Percentiles rank a stretch among this genome's conserved stretches.
phyloP scores from a whole-genome alignment of 1,140 invertebrate species.

The Hyles vespertilio region DNA sequence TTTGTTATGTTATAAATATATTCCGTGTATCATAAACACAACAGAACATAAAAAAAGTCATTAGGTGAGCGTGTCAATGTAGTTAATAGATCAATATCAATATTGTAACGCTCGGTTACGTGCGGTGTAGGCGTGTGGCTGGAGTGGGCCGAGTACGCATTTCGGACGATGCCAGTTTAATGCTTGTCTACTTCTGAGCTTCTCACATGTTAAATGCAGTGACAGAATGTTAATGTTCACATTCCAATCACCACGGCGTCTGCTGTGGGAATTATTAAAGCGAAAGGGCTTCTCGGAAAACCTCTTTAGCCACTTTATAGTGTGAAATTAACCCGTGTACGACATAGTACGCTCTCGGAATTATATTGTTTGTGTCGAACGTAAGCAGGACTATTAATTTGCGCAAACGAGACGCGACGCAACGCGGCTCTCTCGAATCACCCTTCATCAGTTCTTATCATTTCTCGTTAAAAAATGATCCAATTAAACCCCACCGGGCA shows the following conservation, averaged over 20 bases:
- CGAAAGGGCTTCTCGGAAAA: conserved; percentile 8
- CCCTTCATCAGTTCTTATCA: conserved; percentile 47
- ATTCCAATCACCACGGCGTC: conserved; percentile 14
- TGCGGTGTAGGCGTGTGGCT: conserved; percentile 8
- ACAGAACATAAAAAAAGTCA: no score
- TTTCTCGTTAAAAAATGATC: conserved; percentile 70
- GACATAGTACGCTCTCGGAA: no score
- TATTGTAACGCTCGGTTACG: no score
- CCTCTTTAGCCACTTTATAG: conserved; percentile 5
- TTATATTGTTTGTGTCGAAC: no score
- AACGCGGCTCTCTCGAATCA: conserved; percentile 38
- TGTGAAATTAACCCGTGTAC: no score
- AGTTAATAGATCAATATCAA: no score
- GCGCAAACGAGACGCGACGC: conserved; percentile 7
- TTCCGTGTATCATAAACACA: no score
- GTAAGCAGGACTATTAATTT: background rate
- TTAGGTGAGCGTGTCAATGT: no score
- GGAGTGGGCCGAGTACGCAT: background rate
- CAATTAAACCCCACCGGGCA: conserved; percentile 58
- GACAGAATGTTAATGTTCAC: conserved; percentile 20
- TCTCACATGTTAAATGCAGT: conserved; percentile 22
- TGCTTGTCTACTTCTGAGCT: conserved; percentile 35
- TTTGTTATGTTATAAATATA: background rate
- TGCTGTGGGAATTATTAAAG: conserved; percentile 19
- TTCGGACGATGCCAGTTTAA: conserved; percentile 25